Evolutionary conservation across 2,888 invertebrate species (phyloP), one percentile per base, ranked within the genome.

Genomic region (Cetonia aurata): DNA sequence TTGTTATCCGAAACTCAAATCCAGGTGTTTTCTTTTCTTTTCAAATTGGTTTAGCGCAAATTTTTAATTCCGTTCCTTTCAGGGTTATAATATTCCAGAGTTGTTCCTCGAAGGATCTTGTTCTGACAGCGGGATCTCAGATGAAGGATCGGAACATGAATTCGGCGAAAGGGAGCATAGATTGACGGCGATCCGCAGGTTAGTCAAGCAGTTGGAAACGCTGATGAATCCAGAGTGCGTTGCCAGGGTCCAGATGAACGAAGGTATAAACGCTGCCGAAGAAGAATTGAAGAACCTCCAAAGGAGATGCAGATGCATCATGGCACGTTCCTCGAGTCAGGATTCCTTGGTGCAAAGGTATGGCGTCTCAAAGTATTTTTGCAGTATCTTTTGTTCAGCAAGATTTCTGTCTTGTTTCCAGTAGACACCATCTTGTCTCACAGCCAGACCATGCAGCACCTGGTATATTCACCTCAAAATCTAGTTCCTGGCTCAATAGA

Each of bases 41-140:
- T 17, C n/a, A n/a, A 57, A 57, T 37, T 37, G 4, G 12, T 57
- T 57, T 57, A 15, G 9, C 17, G 4, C 12, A 3, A 25, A 25
- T 52, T 19, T 19, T 10, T 1, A 66, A 65, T 3, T 66, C 52
- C 57, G 70, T 73, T 76, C 74, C 71, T 81, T 82, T 79, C 83
- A 78, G 88, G 87, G 74, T 78, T 87, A 74, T 80, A 85, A 77
- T 81, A 84, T 77, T 82, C 86, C 79, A 82, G 83, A 87, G 84
- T 79, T 85, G 70, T 81, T 85, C 71, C 81, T 82, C 10, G 84
- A 84, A 69, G 91, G 91, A 72, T 92, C 92, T n/a, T 84, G 91
- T 71, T 92, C 92, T 0, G 92, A 93, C 86, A 92, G 92, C 37
- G 93, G 93, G n/a, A 92, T 93, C 77, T 92, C 92, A 8, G 93